Conservation (phyloP, 35 echinoderm and acorn worm species). For the Heliocidaris tuberculata region DNA sequence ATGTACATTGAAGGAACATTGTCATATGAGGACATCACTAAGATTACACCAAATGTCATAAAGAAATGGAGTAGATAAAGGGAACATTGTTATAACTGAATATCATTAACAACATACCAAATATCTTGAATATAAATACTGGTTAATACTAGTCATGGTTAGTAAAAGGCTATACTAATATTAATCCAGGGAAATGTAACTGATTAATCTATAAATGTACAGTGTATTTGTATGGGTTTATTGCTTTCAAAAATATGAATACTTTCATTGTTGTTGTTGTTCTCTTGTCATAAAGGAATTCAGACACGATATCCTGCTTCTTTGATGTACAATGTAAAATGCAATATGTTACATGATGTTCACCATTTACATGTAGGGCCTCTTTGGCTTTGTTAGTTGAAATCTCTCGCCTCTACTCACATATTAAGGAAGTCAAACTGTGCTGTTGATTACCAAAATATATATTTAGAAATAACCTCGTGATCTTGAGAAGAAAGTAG, state of each 20-base stretch:
- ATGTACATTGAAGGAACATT: not conserved
- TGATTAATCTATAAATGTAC: not conserved
- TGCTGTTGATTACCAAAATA: not conserved
- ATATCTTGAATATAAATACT: too few species aligned
- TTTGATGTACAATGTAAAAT: not conserved
- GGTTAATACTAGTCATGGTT: too few species aligned
- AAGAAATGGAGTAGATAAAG: not conserved
- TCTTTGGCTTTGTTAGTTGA: not conserved
- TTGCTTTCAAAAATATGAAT: not conserved
- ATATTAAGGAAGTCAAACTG: not conserved
- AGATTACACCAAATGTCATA: not conserved
- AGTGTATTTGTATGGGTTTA: not conserved
- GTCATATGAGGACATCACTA: not conserved
- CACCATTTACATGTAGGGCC: not conserved
- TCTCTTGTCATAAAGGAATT: not conserved
- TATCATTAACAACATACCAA: not conserved
- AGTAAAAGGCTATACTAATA: too few species aligned
- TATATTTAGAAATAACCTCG: not conserved
- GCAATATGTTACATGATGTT: not conserved
- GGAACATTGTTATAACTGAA: too few species aligned
- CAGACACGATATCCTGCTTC: not conserved
- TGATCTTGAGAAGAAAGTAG: not conserved
- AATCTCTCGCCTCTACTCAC: not conserved
- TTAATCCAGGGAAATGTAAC: too few species aligned
- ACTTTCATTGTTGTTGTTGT: not conserved